phyloP scores from a whole-genome alignment of 2,797 vertebrate genomes.

The Choloepus didactylus region DNA sequence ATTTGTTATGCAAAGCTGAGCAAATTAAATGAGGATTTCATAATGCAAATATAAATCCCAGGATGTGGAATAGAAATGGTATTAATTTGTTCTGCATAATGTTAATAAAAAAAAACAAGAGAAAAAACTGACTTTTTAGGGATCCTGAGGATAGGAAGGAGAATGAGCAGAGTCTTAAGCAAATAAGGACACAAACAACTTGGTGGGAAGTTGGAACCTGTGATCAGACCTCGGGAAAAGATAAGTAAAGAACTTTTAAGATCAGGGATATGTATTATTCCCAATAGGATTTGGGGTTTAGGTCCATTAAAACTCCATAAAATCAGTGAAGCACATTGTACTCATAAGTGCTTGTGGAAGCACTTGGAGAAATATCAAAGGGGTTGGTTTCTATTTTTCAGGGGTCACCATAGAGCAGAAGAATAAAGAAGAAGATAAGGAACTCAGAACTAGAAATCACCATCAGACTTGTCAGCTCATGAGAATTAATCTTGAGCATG shows the following conservation, averaged over 20 bases:
- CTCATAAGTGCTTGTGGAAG: neutral
- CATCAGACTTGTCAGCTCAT: too few species aligned
- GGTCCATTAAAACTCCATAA: accelerated
- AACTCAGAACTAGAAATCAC: too few species aligned
- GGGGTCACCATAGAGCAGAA: neutral
- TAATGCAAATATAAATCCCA: neutral
- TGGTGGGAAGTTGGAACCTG: neutral
- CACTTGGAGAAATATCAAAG: neutral
- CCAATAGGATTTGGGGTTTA: neutral
- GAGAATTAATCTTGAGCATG: too few species aligned
- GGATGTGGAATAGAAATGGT: neutral
- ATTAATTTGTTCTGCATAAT: neutral
- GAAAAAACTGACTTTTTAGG: neutral
- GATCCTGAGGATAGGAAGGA: neutral
- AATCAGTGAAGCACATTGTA: neutral
- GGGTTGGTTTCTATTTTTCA: neutral
- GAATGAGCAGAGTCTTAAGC: neutral
- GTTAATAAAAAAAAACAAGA: neutral
- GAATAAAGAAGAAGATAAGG: neutral
- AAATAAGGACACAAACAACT: neutral
- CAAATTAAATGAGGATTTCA: neutral
- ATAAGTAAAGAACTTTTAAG: neutral
- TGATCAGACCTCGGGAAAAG: neutral
- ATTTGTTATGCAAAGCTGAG: neutral
- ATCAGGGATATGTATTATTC: neutral